Evolutionary conservation across 2,888 invertebrate species (phyloP).

Genomic region (Rhagophthalmus giganteus): DNA sequence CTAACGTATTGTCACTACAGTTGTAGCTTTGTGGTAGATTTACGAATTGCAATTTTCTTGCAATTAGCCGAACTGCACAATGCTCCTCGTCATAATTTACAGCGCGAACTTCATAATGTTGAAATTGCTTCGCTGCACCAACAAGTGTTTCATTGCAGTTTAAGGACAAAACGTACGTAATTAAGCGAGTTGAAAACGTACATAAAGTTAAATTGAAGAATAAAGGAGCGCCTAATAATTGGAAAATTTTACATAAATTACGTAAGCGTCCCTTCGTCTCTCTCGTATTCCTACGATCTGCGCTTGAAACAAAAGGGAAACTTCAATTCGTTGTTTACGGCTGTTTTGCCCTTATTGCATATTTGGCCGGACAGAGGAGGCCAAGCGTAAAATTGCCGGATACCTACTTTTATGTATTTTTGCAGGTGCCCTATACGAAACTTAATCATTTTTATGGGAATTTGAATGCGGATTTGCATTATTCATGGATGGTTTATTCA

Average conservation of each 20-base stretch:
- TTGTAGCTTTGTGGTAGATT: slow-evolving; percentile 14
- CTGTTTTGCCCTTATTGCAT: slow-evolving; percentile 23
- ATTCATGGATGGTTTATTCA: slow-evolving; percentile 46
- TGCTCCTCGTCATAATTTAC: slow-evolving; percentile 24
- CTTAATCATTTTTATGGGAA: slow-evolving; percentile 40
- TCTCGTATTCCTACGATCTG: background rate
- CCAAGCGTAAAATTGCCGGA: slow-evolving; percentile 42
- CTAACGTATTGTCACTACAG: no score
- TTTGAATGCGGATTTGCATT: slow-evolving; percentile 37
- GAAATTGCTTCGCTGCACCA: slow-evolving; percentile 30
- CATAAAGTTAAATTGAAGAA: slow-evolving; percentile 33
- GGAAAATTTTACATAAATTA: no score
- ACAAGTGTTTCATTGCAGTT: slow-evolving; percentile 27
- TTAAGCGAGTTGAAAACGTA: slow-evolving; percentile 25
- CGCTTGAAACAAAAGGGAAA: slow-evolving; percentile 15
- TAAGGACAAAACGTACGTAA: slow-evolving; percentile 14
- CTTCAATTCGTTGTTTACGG: slow-evolving; percentile 25
- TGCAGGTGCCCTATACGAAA: slow-evolving; percentile 27
- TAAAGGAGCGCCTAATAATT: no score
- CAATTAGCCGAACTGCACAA: slow-evolving; percentile 25
- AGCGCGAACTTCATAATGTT: slow-evolving; percentile 20
- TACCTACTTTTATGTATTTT: slow-evolving; percentile 33
- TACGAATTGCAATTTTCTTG: slow-evolving; percentile 31
- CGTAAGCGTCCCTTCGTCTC: no score
- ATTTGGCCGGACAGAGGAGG: slow-evolving; percentile 40